phyloP scores from a whole-genome alignment of 2,113 vertebrate genomes.

The Podocnemis expansa region DNA sequence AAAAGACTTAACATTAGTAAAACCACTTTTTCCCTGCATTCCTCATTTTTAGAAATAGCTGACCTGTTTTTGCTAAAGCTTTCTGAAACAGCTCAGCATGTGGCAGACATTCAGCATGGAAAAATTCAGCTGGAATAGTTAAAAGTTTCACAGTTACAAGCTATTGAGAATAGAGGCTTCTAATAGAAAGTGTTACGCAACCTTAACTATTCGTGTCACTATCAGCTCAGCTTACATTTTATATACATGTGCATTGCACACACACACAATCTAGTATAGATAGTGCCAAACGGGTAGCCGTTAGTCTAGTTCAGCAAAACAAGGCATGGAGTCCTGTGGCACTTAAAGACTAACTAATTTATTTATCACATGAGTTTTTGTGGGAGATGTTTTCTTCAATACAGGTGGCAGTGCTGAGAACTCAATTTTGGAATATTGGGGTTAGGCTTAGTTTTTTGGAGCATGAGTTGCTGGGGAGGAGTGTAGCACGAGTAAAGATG shows the following conservation, averaged over 20 bases:
- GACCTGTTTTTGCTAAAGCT: background rate
- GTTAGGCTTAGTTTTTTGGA: background rate
- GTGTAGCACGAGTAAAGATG: background rate
- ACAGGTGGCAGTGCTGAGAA: background rate
- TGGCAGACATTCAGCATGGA: background rate
- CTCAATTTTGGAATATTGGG: background rate
- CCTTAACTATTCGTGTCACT: background rate
- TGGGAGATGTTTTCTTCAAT: background rate
- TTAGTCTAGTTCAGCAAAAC: no score
- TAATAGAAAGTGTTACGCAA: background rate
- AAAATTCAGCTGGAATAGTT: background rate
- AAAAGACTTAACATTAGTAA: background rate
- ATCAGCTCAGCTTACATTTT: background rate
- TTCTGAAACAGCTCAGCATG: background rate
- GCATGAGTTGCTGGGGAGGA: background rate
- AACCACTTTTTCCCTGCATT: background rate
- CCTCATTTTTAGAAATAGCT: background rate
- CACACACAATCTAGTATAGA: no score
- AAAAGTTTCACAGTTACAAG: background rate
- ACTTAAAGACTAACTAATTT: no score
- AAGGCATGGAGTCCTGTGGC: no score
- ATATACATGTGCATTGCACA: accelerated
- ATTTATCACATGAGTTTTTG: no score
- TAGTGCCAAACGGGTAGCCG: no score
- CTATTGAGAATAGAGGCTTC: background rate